phyloP scores from a whole-genome alignment of 2,888 invertebrate species.

The Mesoligia furuncula region DNA sequence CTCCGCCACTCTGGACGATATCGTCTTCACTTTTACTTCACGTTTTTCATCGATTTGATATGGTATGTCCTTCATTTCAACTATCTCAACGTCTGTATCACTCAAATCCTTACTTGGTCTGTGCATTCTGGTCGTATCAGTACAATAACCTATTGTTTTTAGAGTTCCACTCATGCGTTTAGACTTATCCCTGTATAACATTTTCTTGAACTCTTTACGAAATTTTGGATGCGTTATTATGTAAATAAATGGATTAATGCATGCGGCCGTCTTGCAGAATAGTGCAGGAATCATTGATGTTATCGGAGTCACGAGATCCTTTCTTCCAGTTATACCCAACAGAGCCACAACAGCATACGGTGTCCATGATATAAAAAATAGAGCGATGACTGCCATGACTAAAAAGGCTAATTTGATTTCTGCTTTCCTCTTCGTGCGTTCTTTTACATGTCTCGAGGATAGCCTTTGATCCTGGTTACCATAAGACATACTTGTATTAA shows the following conservation, averaged over 20 bases:
- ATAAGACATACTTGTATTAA: conserved; percentile 85
- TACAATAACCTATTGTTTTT: conserved; percentile 80
- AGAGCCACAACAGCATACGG: conserved; percentile 95
- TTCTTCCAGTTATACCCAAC: conserved; percentile 92
- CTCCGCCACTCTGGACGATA: conserved; percentile 80
- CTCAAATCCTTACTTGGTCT: conserved; percentile 85
- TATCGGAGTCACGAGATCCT: conserved; percentile 92
- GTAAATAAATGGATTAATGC: conserved; percentile 95
- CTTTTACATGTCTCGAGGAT: conserved; percentile 90
- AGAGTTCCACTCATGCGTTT: conserved; percentile 82
- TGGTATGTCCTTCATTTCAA: conserved; percentile 89
- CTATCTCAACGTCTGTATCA: conserved; percentile 88
- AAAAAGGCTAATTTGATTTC: conserved; percentile 93
- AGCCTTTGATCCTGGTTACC: conserved; percentile 87
- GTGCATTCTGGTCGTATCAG: conserved; percentile 77
- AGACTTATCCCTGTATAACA: conserved; percentile 83
- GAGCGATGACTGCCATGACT: conserved; percentile 92
- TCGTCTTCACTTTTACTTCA: conserved; percentile 73
- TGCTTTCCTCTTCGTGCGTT: conserved; percentile 92
- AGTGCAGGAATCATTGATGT: conserved; percentile 94
- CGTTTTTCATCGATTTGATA: conserved; percentile 73
- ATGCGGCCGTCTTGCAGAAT: conserved; percentile 95
- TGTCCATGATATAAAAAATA: conserved; percentile 96
- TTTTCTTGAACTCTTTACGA: conserved; percentile 90
- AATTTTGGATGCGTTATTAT: conserved; percentile 95